phyloP scores from a whole-genome alignment of 2,888 invertebrate species.

The Flabesymbios commensalis region DNA sequence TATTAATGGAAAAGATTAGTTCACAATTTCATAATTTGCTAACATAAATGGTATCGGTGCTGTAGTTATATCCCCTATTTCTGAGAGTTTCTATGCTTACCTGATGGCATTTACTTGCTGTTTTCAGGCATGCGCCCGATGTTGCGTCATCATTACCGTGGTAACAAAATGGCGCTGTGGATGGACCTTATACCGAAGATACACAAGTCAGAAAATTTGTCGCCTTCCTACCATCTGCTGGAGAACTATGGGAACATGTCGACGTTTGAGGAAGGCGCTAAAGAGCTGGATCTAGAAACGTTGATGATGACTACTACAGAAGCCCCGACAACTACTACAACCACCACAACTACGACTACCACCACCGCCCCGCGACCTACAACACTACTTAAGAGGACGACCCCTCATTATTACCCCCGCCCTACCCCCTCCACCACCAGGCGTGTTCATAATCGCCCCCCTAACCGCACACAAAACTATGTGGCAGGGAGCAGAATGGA shows the following conservation, averaged over 20 bases:
- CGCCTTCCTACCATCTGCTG: constrained; percentile 84
- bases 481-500: not conserved
- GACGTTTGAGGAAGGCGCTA: constrained; percentile 2
- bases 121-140: not conserved
- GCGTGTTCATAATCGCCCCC: not conserved
- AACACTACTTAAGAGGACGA: too few species aligned
- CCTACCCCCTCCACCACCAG: not conserved
- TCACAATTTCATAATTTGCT: too few species aligned
- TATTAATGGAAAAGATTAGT: too few species aligned
- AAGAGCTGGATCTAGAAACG: not conserved
- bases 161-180: constrained; percentile 95
- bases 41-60: too few species aligned
- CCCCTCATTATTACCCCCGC: too few species aligned
- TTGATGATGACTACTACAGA: not conserved
- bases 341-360: constrained; percentile 8
- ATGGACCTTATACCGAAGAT: constrained; percentile 89
- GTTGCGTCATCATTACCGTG: constrained; percentile 89
- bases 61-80: too few species aligned
- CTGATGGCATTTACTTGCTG: too few species aligned
- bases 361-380: constrained; percentile 4
- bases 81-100: too few species aligned
- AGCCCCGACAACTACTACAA: constrained; percentile 5
- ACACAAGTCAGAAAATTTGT: constrained; percentile 77
- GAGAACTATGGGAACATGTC: constrained; percentile 75
- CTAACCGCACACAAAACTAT: not conserved